These are phyloP conservation scores for Eupristina koningsbergeri DNA, from an alignment of 1,140 invertebrate genomes.

Conservation along the genomic window DNA sequence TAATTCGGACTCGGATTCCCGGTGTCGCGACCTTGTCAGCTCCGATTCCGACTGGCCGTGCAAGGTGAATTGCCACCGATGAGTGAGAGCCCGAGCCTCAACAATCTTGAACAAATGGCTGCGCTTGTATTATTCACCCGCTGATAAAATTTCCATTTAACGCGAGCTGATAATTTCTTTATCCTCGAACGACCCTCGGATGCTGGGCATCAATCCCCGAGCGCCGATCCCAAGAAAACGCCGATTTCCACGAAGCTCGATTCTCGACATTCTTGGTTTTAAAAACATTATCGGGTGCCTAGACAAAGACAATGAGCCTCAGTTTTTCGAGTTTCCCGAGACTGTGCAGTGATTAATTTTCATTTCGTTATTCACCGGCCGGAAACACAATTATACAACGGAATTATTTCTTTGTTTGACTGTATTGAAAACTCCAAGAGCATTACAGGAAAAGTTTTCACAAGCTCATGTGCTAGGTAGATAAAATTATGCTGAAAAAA, in stretches of 20 bases:
- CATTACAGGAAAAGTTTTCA: neutral
- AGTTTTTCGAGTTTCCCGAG: neutral
- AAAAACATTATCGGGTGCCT: neutral
- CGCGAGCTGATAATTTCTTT: neutral
- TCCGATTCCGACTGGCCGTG: neutral
- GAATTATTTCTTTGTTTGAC: slow-evolving; percentile 15
- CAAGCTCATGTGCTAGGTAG: neutral
- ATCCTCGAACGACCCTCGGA: neutral
- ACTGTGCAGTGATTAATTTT: slow-evolving; percentile 20
- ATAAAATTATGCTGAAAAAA: neutral
- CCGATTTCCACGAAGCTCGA: no score
- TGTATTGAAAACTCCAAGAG: neutral
- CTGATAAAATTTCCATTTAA: neutral
- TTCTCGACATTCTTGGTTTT: no score
- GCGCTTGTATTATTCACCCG: neutral
- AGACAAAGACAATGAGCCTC: neutral
- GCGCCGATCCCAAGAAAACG: no score
- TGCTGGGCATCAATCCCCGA: no score
- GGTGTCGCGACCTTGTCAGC: slow-evolving; percentile 19
- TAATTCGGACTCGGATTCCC: slow-evolving; percentile 40
- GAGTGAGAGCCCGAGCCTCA: no score
- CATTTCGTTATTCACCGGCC: neutral
- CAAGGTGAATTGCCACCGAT: slow-evolving; percentile 30
- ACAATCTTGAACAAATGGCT: no score
- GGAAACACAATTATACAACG: slow-evolving; percentile 12